Base-by-base conservation (phyloP, 2,113 vertebrate species). In the Psittacara wagleri region DNA sequence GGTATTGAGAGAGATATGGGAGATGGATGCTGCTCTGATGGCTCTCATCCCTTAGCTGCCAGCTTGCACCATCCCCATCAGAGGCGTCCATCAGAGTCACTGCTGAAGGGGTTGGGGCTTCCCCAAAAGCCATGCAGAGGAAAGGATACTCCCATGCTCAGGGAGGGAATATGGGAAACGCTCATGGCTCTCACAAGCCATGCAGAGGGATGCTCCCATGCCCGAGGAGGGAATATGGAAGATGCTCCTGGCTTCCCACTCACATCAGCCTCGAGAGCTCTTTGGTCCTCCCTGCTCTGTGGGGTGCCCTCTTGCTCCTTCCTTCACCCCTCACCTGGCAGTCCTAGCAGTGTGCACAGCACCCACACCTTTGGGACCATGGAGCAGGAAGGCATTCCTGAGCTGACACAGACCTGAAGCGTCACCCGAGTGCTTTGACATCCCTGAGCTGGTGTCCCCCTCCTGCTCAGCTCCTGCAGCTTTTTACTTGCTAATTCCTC, bases 201-300 rank as follows among this genome's bases (percentile, higher is more conserved):
- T 7, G 64, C 29, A 9, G 27, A 74, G 13, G 52, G 63, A 73
- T 24, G 25, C 25, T 44, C 62, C 7, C 6, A 2, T 0, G 1
- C 17, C 41, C 0, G 13, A 4, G 29, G 10, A 31, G 2, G 17
- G 17, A 19, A 46, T 10, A 13, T 24, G 20, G n/a, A 11, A 68
- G 80, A 77, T 18, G 54, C 41, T 83, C 29, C 41, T 5, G 7
- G 9, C 10, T 76, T 68, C 51, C 15, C 31, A 63, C 76, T 52
- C 1, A 0, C 16, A 3, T 13, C 4, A 2, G 29, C 79, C 55
- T 48, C 1, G 1, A 37, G 54, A 52, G 11, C 22, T 54, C 48
- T 46, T 72, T 7, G 2, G 9, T 29, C 17, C 81, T 46, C 27
- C 59, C 29, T 8, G 41, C 33, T 51, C 35, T 35, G 20, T 0